A percentile compares a stretch with the other conserved stretches of the same genome.
phyloP scores from a whole-genome alignment of 2,888 invertebrate genomes.

The Parelbella ahira region DNA sequence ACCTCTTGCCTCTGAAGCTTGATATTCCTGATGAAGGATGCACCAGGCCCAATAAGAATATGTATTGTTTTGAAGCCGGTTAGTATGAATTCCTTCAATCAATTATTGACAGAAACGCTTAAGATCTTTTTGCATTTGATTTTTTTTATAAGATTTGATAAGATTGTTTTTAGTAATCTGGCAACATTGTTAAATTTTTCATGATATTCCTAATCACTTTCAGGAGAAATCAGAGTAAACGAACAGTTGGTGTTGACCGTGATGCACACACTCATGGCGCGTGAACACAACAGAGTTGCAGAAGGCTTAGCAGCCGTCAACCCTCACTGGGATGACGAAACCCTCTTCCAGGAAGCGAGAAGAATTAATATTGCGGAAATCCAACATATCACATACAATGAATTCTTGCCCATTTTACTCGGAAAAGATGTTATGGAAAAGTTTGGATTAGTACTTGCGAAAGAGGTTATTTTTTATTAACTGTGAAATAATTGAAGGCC shows the following conservation, averaged over 20 bases:
- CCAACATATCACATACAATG: constrained; percentile 94
- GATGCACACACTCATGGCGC: constrained; percentile 94
- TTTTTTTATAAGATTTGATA: too few species aligned
- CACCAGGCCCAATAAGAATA: constrained; percentile 91
- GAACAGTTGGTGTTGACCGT: constrained; percentile 94
- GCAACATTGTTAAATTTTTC: too few species aligned
- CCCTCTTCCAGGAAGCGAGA: constrained; percentile 92
- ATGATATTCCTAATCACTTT: too few species aligned
- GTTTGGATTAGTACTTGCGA: constrained; percentile 90
- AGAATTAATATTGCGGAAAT: constrained; percentile 92
- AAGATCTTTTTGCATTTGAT: background rate
- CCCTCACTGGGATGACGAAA: constrained; percentile 97
- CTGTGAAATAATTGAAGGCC: too few species aligned
- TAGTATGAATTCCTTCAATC: too few species aligned
- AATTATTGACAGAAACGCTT: too few species aligned
- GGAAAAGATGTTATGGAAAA: constrained; percentile 96
- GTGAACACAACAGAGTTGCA: constrained; percentile 94
- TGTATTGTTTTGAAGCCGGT: constrained; percentile 97
- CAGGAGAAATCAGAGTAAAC: constrained; percentile 94
- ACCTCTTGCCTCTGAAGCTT: constrained; percentile 91
- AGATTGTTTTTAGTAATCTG: too few species aligned
- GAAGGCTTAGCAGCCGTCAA: constrained; percentile 88
- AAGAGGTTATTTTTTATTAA: too few species aligned
- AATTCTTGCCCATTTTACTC: constrained; percentile 92
- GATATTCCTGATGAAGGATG: constrained; percentile 96